Percentiles rank a stretch among this genome's conserved stretches.
These are phyloP conservation scores for Danaus plexippus DNA, from an alignment of 1,140 invertebrate species.

Conservation along the genomic window DNA sequence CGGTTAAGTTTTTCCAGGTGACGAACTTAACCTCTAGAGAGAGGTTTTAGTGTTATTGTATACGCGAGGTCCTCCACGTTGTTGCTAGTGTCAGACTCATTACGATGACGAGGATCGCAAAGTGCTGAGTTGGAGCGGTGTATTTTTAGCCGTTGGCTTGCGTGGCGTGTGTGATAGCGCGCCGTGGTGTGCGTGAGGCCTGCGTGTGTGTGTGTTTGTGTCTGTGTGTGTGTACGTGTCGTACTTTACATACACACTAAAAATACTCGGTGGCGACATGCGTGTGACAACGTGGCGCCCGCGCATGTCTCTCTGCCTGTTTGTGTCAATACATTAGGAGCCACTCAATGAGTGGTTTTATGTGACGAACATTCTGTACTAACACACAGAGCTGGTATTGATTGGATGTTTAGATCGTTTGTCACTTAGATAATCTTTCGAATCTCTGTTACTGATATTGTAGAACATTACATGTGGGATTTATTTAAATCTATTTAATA, in stretches of 20 bases:
- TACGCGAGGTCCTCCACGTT: constrained; percentile 3
- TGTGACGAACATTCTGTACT: not conserved
- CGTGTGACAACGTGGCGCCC: constrained; percentile 5
- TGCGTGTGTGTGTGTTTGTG: constrained; percentile 8
- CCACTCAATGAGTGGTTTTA: not conserved
- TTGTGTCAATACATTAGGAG: constrained; percentile 1
- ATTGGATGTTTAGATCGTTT: not conserved
- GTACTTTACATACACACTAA: constrained; percentile 12
- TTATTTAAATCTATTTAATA: not conserved
- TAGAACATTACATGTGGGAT: not conserved
- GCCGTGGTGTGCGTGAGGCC: not conserved
- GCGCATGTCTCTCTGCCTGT: constrained; percentile 1
- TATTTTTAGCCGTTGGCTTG: constrained; percentile 12
- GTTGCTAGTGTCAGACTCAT: constrained; percentile 19
- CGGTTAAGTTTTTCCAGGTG: too few species aligned
- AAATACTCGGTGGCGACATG: constrained; percentile 9
- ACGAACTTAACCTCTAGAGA: too few species aligned
- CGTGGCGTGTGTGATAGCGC: not conserved
- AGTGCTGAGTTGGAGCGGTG: constrained; percentile 15
- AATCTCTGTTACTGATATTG: constrained; percentile 9
- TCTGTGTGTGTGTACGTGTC: constrained; percentile 9
- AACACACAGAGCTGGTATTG: not conserved
- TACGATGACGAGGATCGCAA: constrained; percentile 11
- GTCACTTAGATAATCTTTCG: constrained; percentile 1
- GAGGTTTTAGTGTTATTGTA: too few species aligned